Base-by-base conservation (phyloP, 2,888 invertebrate genomes). In the Piscicola geometra region DNA sequence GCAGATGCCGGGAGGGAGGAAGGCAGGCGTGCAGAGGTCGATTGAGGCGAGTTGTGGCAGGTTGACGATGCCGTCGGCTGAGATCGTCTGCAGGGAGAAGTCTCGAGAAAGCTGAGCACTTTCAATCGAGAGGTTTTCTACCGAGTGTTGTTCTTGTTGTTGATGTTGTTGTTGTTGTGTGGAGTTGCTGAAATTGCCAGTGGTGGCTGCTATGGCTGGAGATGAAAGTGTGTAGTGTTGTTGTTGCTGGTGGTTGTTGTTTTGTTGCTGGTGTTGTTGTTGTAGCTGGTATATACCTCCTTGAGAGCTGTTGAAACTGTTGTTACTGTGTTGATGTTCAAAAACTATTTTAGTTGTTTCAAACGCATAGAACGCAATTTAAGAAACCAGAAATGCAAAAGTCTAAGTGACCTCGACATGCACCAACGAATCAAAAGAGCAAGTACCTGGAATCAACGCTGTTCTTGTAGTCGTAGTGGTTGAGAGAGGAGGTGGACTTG, bases 401-500 rank as follows among this genome's bases (percentile, higher is more conserved):
- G n/a, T n/a, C n/a, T n/a, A n/a, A n/a, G n/a, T n/a, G n/a, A n/a
- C n/a, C n/a, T n/a, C n/a, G n/a, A n/a, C n/a, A 9, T 41, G 41
- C 41, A 41, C 41, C 41, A 41, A 41, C 41, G 15, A 5, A 5
- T 56, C 60, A 56, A 56, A 21, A 18, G n/a, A 18, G 5, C 25
- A 3, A 56, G n/a, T 25, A 56, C 60, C 60, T 56, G 25, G 60
- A 15, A 15, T 56, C 60, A 21, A 18, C n/a, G 60, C n/a, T 56
- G 60, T 21, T 56, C 25, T 56, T 56, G 25, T 56, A 56, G 60
- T 56, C 75, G 36, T 36, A 41, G 21, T 50, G 35, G 30, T 41
- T 68, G 56, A 71, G 35, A n/a, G 67, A 56, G 0, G 79, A 79
- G 5, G 74, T 30, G 2, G 60, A 60, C 50, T 78, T 78, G 66